Evolutionary conservation across 2,113 vertebrate species (phyloP), one percentile per base, ranked within the genome.

Genomic region (Gulo gulo): DNA sequence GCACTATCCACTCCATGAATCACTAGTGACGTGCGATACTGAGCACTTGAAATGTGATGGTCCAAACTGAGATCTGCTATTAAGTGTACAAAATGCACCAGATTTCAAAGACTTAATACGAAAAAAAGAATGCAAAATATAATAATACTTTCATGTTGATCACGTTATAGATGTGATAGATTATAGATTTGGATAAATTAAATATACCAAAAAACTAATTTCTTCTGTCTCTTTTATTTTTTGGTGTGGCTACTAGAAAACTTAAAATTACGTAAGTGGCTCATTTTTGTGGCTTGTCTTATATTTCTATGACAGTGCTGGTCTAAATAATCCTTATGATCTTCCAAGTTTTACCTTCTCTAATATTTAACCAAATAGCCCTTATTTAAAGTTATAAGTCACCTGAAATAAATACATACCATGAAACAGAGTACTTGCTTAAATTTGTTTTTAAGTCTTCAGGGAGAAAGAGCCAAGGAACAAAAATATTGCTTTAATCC

Each of bases 61-160:
- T 39, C 10, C 36, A 88, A 52, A 83, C 1, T 90, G 9, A 76
- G 21, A 91, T 69, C 2, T 67, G 7, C 34, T 88, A 39, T 13
- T 57, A 74, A 15, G 0, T 36, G 1, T 29, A 63, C 42, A 82
- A 57, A 71, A 83, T 50, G 15, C 4, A 52, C 6, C 36, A 80
- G 16, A 95, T 76, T 82, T 80, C 24, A 82, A 73, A 83, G 24
- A 73, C 15, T 52, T 63, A 85, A 65, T 80, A 74, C 67, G 23
- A 79, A 81, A 88, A 89, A 31, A 31, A 91, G 10, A 93, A 90
- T 29, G 1, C 21, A 23, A 52, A 39, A 78, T 39, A 34, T 31
- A 81, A 6, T 39, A 45, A 61, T 26, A 24, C 10, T 67, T 95
- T 95, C 78, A 79, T 52, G 59, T 92, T 83, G 12, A 29, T 73